Base-by-base conservation (phyloP, 2,797 vertebrate genomes). In the Sorex maritimensis region DNA sequence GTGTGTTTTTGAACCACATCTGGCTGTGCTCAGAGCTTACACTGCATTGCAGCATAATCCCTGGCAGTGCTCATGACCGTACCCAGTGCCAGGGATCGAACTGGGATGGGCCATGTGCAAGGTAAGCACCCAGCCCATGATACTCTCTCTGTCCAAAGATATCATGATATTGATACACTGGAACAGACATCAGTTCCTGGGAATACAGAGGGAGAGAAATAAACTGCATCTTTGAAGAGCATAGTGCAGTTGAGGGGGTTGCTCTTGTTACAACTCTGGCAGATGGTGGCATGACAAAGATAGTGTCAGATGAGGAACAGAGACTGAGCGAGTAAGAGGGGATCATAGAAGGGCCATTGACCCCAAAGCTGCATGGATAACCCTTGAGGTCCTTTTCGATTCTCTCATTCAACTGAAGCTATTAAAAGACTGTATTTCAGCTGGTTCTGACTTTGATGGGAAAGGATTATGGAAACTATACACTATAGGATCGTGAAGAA, bases 301-400 rank as follows among this genome's bases (percentile, higher is more conserved):
- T 78, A 24, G 26, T 73, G n/a, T 77, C 19, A 79, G 72, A 81
- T 61, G 38, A 81, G 80, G 7, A 74, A 30, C 80, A 55, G 55
- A 85, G 44, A 12, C 4, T 1, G 30, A n/a, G 14, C 34, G 28
- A 84, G 19, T 7, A 7, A 58, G 21, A 78, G 24, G 3, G 3
- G 4, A 2, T 19, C 0, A 6, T 41, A 10, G 4, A 49, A 67
- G 63, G 46, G 17, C 4, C 4, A 14, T 14, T 46, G 30, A 19
- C 28, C 41, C 34, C 44, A 65, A 89, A 74, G 34, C 65, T 46
- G 24, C 21, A 34, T 19, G 78, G 87, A 81, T 71, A 78, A 91
- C 38, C 81, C 82, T 73, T 69, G 46, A 77, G 30, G 78, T 75
- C 26, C 41, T 80, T 75, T 68, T n/a, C 38, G 13, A 71, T 67